Percentiles rank a stretch among this genome's conserved stretches.
Conservation (phyloP, 2,888 invertebrate genomes). For the Clistopyga incitator region DNA sequence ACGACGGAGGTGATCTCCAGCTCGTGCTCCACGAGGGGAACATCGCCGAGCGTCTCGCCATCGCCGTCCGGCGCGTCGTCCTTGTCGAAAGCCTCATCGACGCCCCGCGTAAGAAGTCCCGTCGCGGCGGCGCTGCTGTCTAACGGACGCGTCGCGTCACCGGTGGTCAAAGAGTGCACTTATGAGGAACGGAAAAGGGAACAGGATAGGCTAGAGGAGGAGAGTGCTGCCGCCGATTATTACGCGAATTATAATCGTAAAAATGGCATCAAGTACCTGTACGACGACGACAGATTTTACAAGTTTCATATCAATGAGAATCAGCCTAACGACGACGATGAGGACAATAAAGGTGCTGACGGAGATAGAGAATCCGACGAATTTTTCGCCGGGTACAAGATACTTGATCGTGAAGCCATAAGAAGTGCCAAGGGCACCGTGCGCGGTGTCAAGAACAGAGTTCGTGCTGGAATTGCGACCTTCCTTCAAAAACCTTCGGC, state of each 20-base stretch:
- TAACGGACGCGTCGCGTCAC: conserved; percentile 71
- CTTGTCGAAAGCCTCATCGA: conserved; percentile 77
- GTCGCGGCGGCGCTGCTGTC: conserved; percentile 57
- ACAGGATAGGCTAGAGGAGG: conserved; percentile 82
- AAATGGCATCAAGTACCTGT: conserved; percentile 86
- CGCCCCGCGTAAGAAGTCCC: conserved; percentile 77
- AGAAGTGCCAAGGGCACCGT: conserved; percentile 96
- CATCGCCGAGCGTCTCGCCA: conserved; percentile 69
- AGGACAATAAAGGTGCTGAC: conserved; percentile 73
- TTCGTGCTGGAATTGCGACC: conserved; percentile 97
- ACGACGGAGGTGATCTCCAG: conserved; percentile 50
- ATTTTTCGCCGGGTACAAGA: conserved; percentile 92
- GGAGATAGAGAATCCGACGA: conserved; percentile 86
- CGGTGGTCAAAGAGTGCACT: conserved; percentile 88
- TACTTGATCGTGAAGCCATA: conserved; percentile 91
- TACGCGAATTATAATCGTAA: conserved; percentile 77
- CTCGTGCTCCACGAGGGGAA: conserved; percentile 55
- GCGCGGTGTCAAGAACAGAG: conserved; percentile 96
- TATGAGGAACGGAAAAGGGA: conserved; percentile 88
- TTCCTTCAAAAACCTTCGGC: conserved; percentile 93
- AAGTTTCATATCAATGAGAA: conserved; percentile 93
- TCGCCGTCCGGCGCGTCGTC: conserved; percentile 70
- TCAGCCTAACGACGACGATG: conserved; percentile 82
- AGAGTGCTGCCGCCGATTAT: conserved; percentile 71
- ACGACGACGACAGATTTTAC: conserved; percentile 92